Base-by-base conservation (phyloP, 2,797 vertebrate species). In the Lagocephalus sceleratus region DNA sequence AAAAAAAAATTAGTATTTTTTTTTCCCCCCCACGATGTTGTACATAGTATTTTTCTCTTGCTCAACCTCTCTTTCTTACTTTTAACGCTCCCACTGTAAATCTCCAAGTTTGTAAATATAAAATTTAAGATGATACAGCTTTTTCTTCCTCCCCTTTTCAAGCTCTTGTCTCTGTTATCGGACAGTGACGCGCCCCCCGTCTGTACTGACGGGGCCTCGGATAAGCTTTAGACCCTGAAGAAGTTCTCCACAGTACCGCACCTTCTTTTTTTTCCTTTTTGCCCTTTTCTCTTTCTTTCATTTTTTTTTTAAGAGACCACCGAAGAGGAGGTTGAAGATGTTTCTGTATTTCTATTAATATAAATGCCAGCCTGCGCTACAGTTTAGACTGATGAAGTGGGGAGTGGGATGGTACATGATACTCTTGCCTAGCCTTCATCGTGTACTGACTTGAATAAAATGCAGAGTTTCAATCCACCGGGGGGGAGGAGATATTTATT, bases 391-490 rank as follows among this genome's bases (percentile, higher is more conserved):
- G 52, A 48, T 70, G 62, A 74, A 76, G 70, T 1, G 32, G 57
- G 48, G 59, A 51, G 51, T 61, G 57, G 52, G 5, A 7, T 42
- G 32, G 53, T 50, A 68, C 73, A 42, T 74, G 59, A 51, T 56
- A 57, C 54, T 38, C 54, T 71, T 78, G 38, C 47, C 47, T 72
- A 75, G 76, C 66, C 58, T 83, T 84, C 68, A 76, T 51, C 71
- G 78, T 87, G 85, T 88, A 86, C 71, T 86, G 68, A 84, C 79
- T 79, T 85, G 61, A 89, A 90, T 91, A 90, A 91, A 91, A 86
- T 84, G 73, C 78, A 83, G 69, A 87, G 78, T 89, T 87, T 87
- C 68, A 84, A 82, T 85, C 76, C 65, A 85, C 79, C 73, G 56
- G 68, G 76, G 75, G 47, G 50, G 81, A 66, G 38, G 40, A 39